These are phyloP conservation scores for Hypocryptadius cinnamomeus DNA, from an alignment of 2,113 vertebrate genomes.

Conservation along the genomic window DNA sequence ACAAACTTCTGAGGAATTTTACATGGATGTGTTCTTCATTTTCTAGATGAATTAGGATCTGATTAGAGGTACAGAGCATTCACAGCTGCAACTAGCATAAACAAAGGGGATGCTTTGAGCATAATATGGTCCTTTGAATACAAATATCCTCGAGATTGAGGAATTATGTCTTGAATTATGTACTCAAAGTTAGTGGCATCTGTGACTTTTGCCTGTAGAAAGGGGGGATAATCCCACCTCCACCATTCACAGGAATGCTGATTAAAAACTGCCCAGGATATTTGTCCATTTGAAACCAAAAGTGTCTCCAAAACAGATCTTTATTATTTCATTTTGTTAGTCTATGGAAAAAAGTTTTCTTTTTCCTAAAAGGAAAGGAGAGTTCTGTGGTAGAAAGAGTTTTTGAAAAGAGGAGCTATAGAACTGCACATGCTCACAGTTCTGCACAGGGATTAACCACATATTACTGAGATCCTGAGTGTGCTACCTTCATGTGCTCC, in stretches of 20 bases:
- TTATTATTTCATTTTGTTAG: not conserved
- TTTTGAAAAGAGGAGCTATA: not conserved
- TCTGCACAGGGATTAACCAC: not conserved
- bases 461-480: not conserved
- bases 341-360: not conserved
- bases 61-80: not conserved
- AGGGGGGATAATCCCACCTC: not conserved
- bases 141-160: not conserved
- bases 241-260: not conserved
- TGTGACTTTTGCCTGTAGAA: not conserved
- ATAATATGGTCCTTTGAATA: not conserved
- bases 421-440: not conserved
- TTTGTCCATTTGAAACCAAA: not conserved
- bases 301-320: not conserved
- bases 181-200: not conserved
- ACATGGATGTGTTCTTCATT: not conserved
- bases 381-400: not conserved
- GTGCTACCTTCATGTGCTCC: not conserved
- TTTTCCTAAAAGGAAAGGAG: not conserved
- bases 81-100: not conserved
- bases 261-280: not conserved
- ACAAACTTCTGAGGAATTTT: not conserved
- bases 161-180: not conserved
- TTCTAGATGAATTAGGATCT: not conserved
- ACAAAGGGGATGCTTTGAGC: not conserved